Evolutionary conservation across 2,888 invertebrate species (phyloP).

Genomic region (Allolobophora icterica): DNA sequence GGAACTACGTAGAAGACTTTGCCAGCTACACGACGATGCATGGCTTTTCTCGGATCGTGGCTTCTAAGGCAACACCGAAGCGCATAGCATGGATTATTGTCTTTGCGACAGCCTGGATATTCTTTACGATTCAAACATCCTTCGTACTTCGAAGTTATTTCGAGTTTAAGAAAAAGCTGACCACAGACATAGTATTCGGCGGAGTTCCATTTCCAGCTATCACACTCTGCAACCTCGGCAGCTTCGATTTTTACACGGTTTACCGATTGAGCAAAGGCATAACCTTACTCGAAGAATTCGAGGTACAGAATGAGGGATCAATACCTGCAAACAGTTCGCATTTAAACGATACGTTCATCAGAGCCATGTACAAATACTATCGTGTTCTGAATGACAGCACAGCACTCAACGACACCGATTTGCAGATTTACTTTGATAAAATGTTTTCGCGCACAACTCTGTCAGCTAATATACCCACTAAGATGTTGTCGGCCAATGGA

Average conservation of each 20-base stretch:
- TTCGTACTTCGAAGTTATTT: background rate
- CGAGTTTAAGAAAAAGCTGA: background rate
- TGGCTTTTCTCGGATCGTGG: background rate
- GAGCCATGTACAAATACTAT: background rate
- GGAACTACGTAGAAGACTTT: conserved; percentile 39
- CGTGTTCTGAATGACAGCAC: background rate
- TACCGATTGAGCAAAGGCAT: background rate
- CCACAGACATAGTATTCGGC: background rate
- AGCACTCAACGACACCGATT: background rate
- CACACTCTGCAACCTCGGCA: conserved; percentile 12
- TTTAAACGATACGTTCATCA: background rate
- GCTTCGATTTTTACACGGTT: background rate
- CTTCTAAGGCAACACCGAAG: background rate
- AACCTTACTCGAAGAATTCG: no score
- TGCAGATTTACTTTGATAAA: background rate
- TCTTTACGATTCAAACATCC: conserved; percentile 6
- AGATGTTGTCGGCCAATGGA: conserved; percentile 19
- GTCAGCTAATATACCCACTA: background rate
- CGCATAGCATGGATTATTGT: background rate
- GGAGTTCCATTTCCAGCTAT: conserved; percentile 24
- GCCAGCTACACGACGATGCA: conserved; percentile 36
- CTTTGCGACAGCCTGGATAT: background rate
- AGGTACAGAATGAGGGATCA: conserved; percentile 36
- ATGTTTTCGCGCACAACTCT: background rate
- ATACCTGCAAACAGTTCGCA: conserved; percentile 37